phyloP scores from a whole-genome alignment of 2,888 invertebrate species.

The Agrypnus murinus region DNA sequence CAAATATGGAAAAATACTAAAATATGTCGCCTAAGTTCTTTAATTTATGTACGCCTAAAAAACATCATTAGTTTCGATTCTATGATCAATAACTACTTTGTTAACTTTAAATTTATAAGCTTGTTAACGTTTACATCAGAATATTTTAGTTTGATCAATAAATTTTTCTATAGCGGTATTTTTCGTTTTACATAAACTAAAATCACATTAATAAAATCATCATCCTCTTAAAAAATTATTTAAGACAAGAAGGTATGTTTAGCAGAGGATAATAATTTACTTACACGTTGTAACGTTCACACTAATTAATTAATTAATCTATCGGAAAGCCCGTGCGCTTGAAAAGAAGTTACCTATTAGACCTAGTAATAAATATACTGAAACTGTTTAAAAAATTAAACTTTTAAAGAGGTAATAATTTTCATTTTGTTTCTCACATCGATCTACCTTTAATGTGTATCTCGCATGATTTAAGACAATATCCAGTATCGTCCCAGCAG shows the following conservation, averaged over 20 bases:
- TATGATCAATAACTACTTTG: neutral
- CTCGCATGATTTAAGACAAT: slow-evolving; percentile 18
- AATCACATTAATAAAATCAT: neutral
- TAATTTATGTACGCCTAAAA: slow-evolving; percentile 6
- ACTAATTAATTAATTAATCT: slow-evolving; percentile 22
- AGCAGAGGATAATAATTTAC: slow-evolving; percentile 7
- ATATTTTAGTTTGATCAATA: too few relatives aligned
- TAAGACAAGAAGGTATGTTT: neutral
- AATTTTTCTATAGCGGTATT: too few relatives aligned
- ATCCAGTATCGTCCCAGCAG: slow-evolving; percentile 17
- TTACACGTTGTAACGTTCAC: slow-evolving; percentile 20
- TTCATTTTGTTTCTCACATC: too few relatives aligned
- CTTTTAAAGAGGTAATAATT: too few relatives aligned
- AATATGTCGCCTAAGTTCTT: neutral
- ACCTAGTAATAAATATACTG: too few relatives aligned
- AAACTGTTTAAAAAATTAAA: too few relatives aligned
- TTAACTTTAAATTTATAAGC: slow-evolving; percentile 1
- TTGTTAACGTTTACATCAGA: neutral
- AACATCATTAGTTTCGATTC: neutral
- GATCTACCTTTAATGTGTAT: neutral
- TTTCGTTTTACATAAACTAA: too few relatives aligned
- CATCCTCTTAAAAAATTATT: slow-evolving; percentile 1
- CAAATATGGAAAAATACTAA: too few relatives aligned
- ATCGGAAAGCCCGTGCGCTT: neutral
- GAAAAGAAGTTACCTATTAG: too few relatives aligned